Percentiles rank a stretch among this genome's conserved stretches.
Evolutionary conservation across 2,888 invertebrate genomes (phyloP).

Genomic region (Synanthedon formicaeformis): DNA sequence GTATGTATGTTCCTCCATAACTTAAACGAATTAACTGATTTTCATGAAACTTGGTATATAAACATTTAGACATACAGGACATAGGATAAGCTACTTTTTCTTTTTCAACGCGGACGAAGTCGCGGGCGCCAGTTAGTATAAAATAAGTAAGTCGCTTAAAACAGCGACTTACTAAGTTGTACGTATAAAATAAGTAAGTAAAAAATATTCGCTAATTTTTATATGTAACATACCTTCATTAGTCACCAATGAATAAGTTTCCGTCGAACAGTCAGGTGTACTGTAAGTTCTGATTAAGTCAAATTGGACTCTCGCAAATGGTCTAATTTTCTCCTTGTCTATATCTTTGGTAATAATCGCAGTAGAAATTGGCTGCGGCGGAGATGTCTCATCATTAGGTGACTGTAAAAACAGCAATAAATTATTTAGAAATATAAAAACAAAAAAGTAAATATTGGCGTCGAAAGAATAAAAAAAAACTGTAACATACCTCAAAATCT

Average conservation of each 20-base stretch:
- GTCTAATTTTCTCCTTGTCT: slow-evolving; percentile 29
- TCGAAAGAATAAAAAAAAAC: background rate
- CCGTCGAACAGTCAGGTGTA: slow-evolving; percentile 21
- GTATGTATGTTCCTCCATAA: too few species aligned
- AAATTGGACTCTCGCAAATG: slow-evolving; percentile 45
- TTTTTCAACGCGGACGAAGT: too few species aligned
- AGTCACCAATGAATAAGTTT: slow-evolving; percentile 4
- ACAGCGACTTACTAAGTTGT: too few species aligned
- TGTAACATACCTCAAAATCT: slow-evolving; percentile 82
- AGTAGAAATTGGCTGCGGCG: slow-evolving; percentile 41
- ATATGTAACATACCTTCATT: slow-evolving; percentile 6
- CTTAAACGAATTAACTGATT: too few species aligned
- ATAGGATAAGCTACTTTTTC: too few species aligned
- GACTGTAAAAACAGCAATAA: slow-evolving; percentile 22
- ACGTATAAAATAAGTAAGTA: too few species aligned
- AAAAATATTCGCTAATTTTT: too few species aligned
- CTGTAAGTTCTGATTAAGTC: slow-evolving; percentile 43
- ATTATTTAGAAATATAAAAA: background rate
- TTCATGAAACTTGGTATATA: too few species aligned
- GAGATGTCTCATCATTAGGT: slow-evolving; percentile 51
- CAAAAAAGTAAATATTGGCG: background rate
- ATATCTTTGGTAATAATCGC: slow-evolving; percentile 25
- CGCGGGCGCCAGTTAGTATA: too few species aligned
- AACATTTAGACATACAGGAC: too few species aligned
- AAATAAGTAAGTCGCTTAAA: too few species aligned